Conservation (phyloP, 2,113 vertebrate species). For the Eulacestoma nigropectus region DNA sequence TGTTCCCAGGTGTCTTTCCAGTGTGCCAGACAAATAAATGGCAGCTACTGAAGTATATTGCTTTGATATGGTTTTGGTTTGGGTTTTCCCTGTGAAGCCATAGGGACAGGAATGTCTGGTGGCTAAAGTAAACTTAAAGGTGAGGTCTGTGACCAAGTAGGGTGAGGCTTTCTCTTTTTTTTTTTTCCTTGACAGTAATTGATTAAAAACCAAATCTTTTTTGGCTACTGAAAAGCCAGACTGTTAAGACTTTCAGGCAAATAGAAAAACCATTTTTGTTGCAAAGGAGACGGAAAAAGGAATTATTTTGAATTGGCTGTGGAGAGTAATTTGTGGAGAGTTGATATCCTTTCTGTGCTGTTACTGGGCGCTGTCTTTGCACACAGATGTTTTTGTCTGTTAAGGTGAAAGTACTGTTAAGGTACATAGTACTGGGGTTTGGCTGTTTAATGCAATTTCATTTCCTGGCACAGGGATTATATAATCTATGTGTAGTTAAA, state of each 20-base stretch:
- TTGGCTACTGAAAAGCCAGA: background rate
- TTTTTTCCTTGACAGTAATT: background rate
- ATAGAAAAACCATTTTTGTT: background rate
- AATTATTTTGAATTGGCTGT: background rate
- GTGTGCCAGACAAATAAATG: background rate
- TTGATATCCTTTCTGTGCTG: background rate
- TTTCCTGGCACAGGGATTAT: background rate
- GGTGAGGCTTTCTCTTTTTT: background rate
- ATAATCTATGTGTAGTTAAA: background rate
- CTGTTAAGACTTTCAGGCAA: background rate
- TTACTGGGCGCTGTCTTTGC: background rate
- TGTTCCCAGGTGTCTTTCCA: background rate
- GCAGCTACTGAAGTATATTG: background rate
- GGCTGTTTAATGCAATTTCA: background rate
- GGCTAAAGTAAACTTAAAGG: background rate
- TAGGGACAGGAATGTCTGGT: background rate
- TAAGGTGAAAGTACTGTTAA: background rate
- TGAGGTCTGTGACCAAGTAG: background rate
- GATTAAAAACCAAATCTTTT: background rate
- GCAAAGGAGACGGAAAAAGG: background rate
- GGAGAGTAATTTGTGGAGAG: background rate
- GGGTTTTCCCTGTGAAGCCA: background rate
- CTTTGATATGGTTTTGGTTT: background rate
- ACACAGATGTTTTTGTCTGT: rapidly evolving
- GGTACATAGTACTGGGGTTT: background rate